A percentile compares a stretch with the other conserved stretches of the same genome.
These are phyloP conservation scores for Nothoprocta pentlandii DNA, from an alignment of 2,113 vertebrate species.

Conservation along the genomic window DNA sequence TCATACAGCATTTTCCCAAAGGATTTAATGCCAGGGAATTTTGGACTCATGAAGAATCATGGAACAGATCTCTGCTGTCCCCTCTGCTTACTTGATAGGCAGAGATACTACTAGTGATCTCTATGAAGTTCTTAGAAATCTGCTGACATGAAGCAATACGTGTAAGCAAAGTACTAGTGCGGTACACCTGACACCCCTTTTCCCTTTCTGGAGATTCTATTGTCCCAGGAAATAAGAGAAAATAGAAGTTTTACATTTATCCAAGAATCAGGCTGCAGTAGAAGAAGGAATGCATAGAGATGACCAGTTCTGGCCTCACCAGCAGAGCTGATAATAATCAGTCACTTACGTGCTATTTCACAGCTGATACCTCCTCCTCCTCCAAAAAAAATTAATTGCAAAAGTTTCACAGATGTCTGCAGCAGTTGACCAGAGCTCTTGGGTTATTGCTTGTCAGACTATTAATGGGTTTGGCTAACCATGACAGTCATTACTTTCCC, in stretches of 20 bases:
- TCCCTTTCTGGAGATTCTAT: background rate
- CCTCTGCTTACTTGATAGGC: background rate
- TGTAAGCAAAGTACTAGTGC: background rate
- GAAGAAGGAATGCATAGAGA: slow-evolving; percentile 39
- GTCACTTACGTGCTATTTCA: slow-evolving; percentile 75
- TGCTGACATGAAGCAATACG: background rate
- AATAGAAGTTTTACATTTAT: background rate
- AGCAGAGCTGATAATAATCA: slow-evolving; percentile 76
- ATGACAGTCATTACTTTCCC: slow-evolving; percentile 86
- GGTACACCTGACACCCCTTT: background rate
- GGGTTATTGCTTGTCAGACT: slow-evolving; percentile 87
- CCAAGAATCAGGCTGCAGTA: slow-evolving; percentile 20
- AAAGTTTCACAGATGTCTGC: slow-evolving; percentile 87
- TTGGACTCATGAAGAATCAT: background rate
- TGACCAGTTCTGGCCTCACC: slow-evolving; percentile 45
- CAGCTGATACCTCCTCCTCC: slow-evolving; percentile 77
- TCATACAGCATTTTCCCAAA: background rate
- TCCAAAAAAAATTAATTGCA: slow-evolving; percentile 80
- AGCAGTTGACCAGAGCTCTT: slow-evolving; percentile 87
- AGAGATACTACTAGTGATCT: background rate
- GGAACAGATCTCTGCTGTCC: background rate
- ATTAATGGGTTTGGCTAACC: slow-evolving; percentile 89
- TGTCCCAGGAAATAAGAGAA: slow-evolving; percentile 27
- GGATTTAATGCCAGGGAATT: background rate
- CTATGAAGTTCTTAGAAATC: background rate